A percentile compares a stretch with the other conserved stretches of the same genome.
phyloP scores from a whole-genome alignment of 2,888 invertebrate genomes.

The Tuberolachnus salignus region DNA sequence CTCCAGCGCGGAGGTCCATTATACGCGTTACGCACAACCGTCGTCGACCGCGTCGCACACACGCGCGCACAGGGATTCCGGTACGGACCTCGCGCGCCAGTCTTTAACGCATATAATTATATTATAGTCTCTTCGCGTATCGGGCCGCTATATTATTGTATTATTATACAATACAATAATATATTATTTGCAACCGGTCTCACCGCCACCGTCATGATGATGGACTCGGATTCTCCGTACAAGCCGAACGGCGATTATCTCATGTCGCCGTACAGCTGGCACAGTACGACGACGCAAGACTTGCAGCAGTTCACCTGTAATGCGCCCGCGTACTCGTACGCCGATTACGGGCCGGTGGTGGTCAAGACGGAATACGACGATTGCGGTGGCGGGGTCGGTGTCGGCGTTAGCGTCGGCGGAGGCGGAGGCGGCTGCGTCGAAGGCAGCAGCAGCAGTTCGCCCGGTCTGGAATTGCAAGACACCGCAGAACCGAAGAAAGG shows the following conservation, averaged over 20 bases:
- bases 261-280: constrained; percentile 46
- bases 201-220: constrained; percentile 9
- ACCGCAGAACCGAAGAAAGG: constrained; percentile 43
- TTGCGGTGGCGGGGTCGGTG: background rate
- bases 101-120: no score
- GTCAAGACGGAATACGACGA: constrained; percentile 54
- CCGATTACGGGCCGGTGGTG: constrained; percentile 39
- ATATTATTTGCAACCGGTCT: no score
- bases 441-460: constrained; percentile 28
- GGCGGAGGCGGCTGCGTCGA: background rate
- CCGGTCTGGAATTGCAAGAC: constrained; percentile 24
- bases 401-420: background rate
- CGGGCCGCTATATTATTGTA: no score
- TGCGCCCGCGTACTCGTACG: constrained; percentile 33
- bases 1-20: constrained; percentile 7
- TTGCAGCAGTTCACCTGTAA: constrained; percentile 35
- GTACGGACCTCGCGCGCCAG: no score
- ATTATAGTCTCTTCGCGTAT: no score
- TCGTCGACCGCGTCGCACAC: background rate
- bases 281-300: constrained; percentile 27
- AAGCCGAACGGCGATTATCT: constrained; percentile 52
- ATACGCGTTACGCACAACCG: background rate
- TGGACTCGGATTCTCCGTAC: constrained; percentile 49
- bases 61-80: background rate
- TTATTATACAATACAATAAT: no score